Conservation (phyloP, 1,140 invertebrate genomes). For the Pseudomyrmex sp. region DNA sequence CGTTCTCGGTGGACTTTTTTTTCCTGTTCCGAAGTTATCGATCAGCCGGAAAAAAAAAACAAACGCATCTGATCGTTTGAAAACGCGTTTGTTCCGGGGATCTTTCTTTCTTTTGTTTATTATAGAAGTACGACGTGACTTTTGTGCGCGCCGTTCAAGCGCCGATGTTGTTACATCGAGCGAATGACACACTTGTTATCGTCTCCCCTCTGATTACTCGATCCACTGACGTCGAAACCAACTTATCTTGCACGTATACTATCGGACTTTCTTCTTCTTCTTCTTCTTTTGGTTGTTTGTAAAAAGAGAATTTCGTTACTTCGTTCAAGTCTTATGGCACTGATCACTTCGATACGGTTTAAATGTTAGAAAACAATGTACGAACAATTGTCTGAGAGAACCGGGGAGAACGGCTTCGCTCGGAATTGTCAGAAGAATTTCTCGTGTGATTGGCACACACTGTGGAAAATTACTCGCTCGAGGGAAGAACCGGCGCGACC, state of each 20-base stretch:
- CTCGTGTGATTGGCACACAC: conserved; percentile 39
- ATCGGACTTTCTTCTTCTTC: background rate
- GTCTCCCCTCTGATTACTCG: conserved; percentile 7
- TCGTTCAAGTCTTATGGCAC: conserved; percentile 58
- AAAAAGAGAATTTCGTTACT: background rate
- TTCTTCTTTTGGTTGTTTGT: background rate
- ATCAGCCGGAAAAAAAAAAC: background rate
- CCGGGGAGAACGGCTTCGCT: background rate
- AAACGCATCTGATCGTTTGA: conserved; percentile 2
- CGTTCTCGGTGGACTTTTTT: background rate
- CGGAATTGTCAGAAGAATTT: conserved; percentile 26
- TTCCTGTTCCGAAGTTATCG: conserved; percentile 1
- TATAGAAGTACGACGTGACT: background rate
- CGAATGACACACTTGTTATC: conserved; percentile 56
- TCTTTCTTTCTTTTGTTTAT: too few relatives aligned
- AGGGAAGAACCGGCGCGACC: conserved; percentile 42
- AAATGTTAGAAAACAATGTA: background rate
- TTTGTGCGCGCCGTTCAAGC: conserved; percentile 1
- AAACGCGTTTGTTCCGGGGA: background rate
- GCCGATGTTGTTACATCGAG: conserved; percentile 5
- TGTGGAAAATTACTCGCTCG: conserved; percentile 45
- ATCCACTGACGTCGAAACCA: background rate
- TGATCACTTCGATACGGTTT: background rate
- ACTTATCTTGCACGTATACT: conserved; percentile 30
- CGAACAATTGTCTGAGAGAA: conserved; percentile 10